A percentile compares a stretch with the other conserved stretches of the same genome.
Conservation (phyloP, 92 coral and sea anemone genomes). For the Phenganax marumi region DNA sequence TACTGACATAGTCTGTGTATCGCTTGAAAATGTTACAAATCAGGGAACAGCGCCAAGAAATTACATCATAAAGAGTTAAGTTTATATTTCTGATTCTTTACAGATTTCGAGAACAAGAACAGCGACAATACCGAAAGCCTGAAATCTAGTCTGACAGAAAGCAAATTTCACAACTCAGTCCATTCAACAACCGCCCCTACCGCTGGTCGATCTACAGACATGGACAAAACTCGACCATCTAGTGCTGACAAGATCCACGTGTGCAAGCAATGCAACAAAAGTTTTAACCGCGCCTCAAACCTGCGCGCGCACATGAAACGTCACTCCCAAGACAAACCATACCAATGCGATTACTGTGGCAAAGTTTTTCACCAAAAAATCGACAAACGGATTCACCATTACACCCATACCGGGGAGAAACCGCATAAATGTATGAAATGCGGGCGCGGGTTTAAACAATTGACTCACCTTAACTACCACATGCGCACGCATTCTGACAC, state of each 20-base stretch:
- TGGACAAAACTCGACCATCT: not conserved
- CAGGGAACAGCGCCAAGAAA: no score
- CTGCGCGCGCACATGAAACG: conserved; percentile 98
- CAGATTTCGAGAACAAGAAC: no score
- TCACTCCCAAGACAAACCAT: conserved; percentile 91
- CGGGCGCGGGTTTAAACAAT: conserved; percentile 98
- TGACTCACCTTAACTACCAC: conserved; percentile 93
- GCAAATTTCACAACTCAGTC: no score
- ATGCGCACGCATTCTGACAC: conserved; percentile 93
- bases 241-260: conserved; percentile 72
- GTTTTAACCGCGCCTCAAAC: conserved; percentile 96
- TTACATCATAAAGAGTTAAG: no score
- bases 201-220: not conserved
- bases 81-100: no score
- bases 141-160: no score
- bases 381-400: conserved; percentile 96
- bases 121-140: no score
- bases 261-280: conserved; percentile 97
- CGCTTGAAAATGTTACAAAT: no score
- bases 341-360: conserved; percentile 90
- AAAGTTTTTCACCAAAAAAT: conserved; percentile 97
- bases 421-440: conserved; percentile 90
- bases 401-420: conserved; percentile 98
- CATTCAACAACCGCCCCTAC: not conserved
- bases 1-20: no score